Conservation (phyloP, 2,888 invertebrate species). For the Limenitis camilla region DNA sequence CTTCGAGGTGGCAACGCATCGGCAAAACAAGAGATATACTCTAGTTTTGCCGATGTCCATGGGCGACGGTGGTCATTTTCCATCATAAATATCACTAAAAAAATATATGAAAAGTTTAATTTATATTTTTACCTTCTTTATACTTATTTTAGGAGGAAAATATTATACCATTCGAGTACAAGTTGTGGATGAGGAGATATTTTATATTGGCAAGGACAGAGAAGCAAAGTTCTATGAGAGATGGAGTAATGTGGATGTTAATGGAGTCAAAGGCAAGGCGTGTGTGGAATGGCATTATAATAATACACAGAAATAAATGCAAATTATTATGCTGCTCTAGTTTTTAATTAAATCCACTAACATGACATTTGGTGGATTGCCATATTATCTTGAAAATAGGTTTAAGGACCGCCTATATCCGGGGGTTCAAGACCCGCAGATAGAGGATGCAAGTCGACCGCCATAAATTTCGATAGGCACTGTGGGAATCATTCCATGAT, state of each 20-base stretch:
- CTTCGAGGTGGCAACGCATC: too few relatives aligned
- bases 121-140: neutral
- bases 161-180: slow-evolving; percentile 68
- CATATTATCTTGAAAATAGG: too few relatives aligned
- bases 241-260: slow-evolving; percentile 73
- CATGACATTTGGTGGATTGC: too few relatives aligned
- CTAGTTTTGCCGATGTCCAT: too few relatives aligned
- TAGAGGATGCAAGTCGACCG: too few relatives aligned
- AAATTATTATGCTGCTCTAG: neutral
- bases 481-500: too few relatives aligned
- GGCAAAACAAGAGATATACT: too few relatives aligned
- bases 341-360: too few relatives aligned
- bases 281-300: slow-evolving; percentile 80
- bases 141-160: slow-evolving; percentile 55
- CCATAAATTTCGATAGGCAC: too few relatives aligned
- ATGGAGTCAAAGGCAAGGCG: slow-evolving; percentile 78
- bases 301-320: slow-evolving; percentile 36
- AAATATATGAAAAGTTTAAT: neutral
- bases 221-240: slow-evolving; percentile 76
- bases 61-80: too few relatives aligned
- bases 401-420: too few relatives aligned
- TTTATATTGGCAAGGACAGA: slow-evolving; percentile 76
- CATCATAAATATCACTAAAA: neutral
- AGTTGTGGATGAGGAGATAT: slow-evolving; percentile 67
- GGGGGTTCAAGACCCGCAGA: too few relatives aligned